Base-by-base conservation (phyloP, 2,797 vertebrate species). In the Sebastes vulpes region DNA sequence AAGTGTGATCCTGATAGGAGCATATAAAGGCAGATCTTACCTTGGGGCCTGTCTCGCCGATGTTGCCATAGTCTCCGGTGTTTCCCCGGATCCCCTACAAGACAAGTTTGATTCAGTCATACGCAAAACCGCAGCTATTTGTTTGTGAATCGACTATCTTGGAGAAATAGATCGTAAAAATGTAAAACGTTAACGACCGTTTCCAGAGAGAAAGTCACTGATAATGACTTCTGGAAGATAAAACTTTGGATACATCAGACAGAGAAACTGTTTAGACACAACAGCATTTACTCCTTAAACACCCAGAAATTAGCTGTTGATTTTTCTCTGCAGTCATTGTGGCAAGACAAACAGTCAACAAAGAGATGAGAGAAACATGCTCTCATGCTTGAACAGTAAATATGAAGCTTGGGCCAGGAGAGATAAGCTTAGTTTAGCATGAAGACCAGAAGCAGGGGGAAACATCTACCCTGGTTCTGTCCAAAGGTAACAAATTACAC, bases 41-140 rank as follows among this genome's bases (percentile, higher is more conserved):
- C 92, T 90, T 94, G 38, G 54, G 90, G 61, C 95, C 96, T 56
- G 95, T 78, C 81, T 94, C 95, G 9, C 95, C 95, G 31, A 90
- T 65, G 85, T 89, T 92, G 67, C 94, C 93, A 59, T 96, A 95
- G 11, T 90, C 85, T 74, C 93, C 93, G 4, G 92, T 88, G 59
- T 91, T 82, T 72, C 95, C 92, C 38, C 86, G 93, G 74, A 94
- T 85, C 2, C 95, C 95, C 96, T 95, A 48, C 29, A 92, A 81
- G 50, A 77, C 14, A 88, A 35, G 25, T 35, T 52, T 11, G 16
- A 60, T 25, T 79, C 26, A 70, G 71, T 85, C 5, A 31, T 12
- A 64, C 21, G 9, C 20, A 31, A 26, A 20, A 9, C 31, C 20
- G 25, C 25, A 54, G 31, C 35, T 23, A 11, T 63, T 74, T 81